Evolutionary conservation across 2,888 invertebrate species (phyloP).

Genomic region (Biston betularia): DNA sequence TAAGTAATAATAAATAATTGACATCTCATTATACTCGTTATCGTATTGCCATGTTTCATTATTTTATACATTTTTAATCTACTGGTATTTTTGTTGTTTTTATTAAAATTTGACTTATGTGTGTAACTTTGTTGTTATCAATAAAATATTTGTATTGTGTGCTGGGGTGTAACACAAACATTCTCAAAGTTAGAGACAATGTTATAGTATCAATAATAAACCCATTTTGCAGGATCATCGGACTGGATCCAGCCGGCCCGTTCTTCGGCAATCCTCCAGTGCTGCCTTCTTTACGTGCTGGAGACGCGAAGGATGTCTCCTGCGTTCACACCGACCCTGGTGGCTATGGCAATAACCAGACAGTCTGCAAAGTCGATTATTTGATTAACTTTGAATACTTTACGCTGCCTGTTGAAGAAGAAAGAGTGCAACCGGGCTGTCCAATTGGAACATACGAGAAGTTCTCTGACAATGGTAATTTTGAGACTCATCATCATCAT

Average conservation of each 20-base stretch:
- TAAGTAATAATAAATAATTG: too few relatives aligned
- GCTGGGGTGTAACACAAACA: too few relatives aligned
- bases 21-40: too few relatives aligned
- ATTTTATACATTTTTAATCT: too few relatives aligned
- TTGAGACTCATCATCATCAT: background rate
- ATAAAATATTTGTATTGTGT: too few relatives aligned
- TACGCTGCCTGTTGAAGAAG: background rate
- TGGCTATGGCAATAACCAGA: constrained; percentile 69
- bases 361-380: constrained; percentile 53
- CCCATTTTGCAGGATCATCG: constrained; percentile 3
- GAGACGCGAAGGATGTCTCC: constrained; percentile 73
- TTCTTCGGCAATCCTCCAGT: constrained; percentile 62
- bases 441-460: background rate
- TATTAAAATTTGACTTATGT: too few relatives aligned
- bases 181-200: too few relatives aligned
- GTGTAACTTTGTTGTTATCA: too few relatives aligned
- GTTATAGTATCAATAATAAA: background rate
- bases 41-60: too few relatives aligned
- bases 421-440: background rate
- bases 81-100: too few relatives aligned
- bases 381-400: background rate
- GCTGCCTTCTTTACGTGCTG: background rate
- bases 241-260: constrained; percentile 78
- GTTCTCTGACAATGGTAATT: background rate
- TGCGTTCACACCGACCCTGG: constrained; percentile 86